Evolutionary conservation across 2,797 vertebrate genomes (phyloP), one percentile per base, ranked within the genome.

Genomic region (Poecilia wingei): DNA sequence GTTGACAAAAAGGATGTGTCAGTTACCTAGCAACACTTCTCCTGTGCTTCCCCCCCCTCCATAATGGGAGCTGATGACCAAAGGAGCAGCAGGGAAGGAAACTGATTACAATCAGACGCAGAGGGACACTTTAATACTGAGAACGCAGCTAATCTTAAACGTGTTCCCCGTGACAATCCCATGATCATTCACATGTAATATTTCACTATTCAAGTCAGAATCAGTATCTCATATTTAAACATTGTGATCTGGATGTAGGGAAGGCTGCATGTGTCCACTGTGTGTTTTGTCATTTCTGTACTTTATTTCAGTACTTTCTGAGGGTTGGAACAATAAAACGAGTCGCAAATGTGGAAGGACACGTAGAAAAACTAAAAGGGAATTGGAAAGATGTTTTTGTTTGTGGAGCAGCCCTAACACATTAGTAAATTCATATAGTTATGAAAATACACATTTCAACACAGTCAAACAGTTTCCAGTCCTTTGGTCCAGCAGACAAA

Each of bases 21-120:
- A 82, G 94, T 92, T 93, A 83, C 93, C 91, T 93, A 92, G 94
- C 93, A 94, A 95, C 93, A 49, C 61, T 59, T 45, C 85, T 78
- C 84, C 79, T 66, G 81, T 61, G 51, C 80, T 82, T 74, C 78
- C 73, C 41, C 86, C 1, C 41, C 39, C 41, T 82, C 74, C 76
- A 79, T 87, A 89, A 93, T 91, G 78, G 86, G 74, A 88, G 53
- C 64, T 78, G 82, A 89, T 83, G 77, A 82, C 73, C 41, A 82
- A 43, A 76, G 76, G 77, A 78, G 71, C 49, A 59, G 82, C 72
- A 81, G 78, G 68, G 53, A 79, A 89, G 75, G 72, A 86, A 79
- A 64, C 28, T 83, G 81, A 90, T 87, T 88, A 71, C 88, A 89
- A 87, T 75, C 64, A 83, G 78, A 86, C 51, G 33, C 72, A 57